Conservation (phyloP, 2,888 invertebrate genomes). For the Eurytoma adleriae region DNA sequence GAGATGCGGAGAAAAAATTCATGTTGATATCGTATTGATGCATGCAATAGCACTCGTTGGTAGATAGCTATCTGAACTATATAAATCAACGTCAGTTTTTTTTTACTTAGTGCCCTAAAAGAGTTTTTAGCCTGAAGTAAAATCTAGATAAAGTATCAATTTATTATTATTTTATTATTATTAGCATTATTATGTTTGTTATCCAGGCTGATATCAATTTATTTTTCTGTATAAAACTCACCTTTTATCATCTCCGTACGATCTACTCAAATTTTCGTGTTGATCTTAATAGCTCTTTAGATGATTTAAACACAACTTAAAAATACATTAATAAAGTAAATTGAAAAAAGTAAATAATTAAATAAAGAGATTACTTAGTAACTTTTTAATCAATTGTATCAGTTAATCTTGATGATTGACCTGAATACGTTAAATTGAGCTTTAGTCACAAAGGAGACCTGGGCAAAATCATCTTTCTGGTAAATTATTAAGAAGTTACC, state of each 20-base stretch:
- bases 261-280: constrained; percentile 58
- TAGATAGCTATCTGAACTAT: background rate
- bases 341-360: too few relatives aligned
- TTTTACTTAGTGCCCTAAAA: background rate
- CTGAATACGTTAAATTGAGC: too few relatives aligned
- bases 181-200: too few relatives aligned
- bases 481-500: too few relatives aligned
- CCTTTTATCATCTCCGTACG: constrained; percentile 25
- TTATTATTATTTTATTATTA: background rate
- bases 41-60: constrained; percentile 22
- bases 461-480: too few relatives aligned
- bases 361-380: too few relatives aligned
- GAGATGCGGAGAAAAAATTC: constrained; percentile 6
- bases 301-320: background rate
- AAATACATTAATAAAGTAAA: too few relatives aligned
- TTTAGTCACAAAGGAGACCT: too few relatives aligned
- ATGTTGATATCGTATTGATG: constrained; percentile 15
- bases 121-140: background rate
- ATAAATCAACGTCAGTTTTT: constrained; percentile 29
- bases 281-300: background rate
- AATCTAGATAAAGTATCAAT: background rate
- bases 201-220: constrained; percentile 25
- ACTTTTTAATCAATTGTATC: too few relatives aligned
- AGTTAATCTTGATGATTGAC: too few relatives aligned
- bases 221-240: constrained; percentile 9